A percentile compares a stretch with the other conserved stretches of the same genome.
These are phyloP conservation scores for Microchirus variegatus DNA, from an alignment of 2,797 vertebrate species.

Conservation along the genomic window DNA sequence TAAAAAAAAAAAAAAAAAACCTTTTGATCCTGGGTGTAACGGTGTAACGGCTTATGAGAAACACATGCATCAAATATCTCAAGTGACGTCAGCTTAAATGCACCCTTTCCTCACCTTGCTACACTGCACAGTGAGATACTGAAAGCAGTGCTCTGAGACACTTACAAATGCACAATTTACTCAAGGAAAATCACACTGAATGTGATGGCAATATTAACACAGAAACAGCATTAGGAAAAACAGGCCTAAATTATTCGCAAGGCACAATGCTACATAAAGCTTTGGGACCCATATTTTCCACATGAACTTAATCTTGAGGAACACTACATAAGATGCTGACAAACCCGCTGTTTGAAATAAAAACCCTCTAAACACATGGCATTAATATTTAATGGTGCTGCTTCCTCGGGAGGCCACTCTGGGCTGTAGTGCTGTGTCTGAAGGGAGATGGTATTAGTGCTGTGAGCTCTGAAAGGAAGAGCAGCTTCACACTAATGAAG, in stretches of 20 bases:
- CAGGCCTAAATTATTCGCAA: slow-evolving; percentile 65
- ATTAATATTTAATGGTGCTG: slow-evolving; percentile 92
- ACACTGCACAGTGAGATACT: slow-evolving; percentile 25
- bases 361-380: slow-evolving; percentile 83
- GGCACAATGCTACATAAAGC: slow-evolving; percentile 53
- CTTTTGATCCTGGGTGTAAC: slow-evolving; percentile 24
- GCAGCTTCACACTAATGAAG: slow-evolving; percentile 80
- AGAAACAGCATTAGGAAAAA: slow-evolving; percentile 74
- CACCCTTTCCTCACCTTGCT: slow-evolving; percentile 42
- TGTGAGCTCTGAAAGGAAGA: slow-evolving; percentile 88
- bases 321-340: slow-evolving; percentile 74
- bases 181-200: slow-evolving; percentile 61
- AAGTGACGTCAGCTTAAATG: slow-evolving; percentile 47
- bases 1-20: too few relatives aligned
- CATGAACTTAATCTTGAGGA: slow-evolving; percentile 65
- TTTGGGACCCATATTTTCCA: slow-evolving; percentile 57
- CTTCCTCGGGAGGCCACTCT: slow-evolving; percentile 78
- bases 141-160: slow-evolving; percentile 36
- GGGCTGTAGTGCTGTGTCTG: slow-evolving; percentile 82
- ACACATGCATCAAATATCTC: slow-evolving; percentile 46
- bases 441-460: slow-evolving; percentile 86
- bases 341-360: slow-evolving; percentile 79
- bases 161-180: slow-evolving; percentile 59
- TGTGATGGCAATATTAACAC: slow-evolving; percentile 64
- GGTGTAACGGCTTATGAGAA: slow-evolving; percentile 40